A percentile compares a stretch with the other conserved stretches of the same genome.
These are phyloP conservation scores for Caerostris extrusa DNA, from an alignment of 1,140 invertebrate species.

Conservation along the genomic window DNA sequence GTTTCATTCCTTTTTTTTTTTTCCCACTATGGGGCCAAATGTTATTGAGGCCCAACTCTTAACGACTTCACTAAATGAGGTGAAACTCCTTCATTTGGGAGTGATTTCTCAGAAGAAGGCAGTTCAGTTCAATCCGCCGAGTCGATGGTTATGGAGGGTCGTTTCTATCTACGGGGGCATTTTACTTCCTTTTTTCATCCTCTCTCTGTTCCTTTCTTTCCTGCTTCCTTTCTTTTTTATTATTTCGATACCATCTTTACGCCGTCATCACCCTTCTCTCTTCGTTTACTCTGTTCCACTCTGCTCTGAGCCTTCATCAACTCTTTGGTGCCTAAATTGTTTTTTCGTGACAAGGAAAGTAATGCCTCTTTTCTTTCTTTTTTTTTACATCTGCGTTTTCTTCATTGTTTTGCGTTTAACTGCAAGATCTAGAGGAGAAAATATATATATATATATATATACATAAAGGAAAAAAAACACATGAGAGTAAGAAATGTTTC, in stretches of 20 bases:
- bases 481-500: not conserved
- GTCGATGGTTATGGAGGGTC: conserved; percentile 65
- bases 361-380: no score
- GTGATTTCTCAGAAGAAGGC: conserved; percentile 63
- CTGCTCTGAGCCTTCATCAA: conserved; percentile 67
- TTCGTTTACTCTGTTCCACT: conserved; percentile 9
- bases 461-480: not conserved
- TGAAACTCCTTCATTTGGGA: conserved; percentile 74
- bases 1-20: conserved; percentile 38
- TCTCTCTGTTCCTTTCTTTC: not conserved
- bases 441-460: not conserved
- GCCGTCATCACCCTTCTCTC: conserved; percentile 31
- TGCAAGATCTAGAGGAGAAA: not conserved
- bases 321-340: conserved; percentile 52
- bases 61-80: conserved; percentile 76
- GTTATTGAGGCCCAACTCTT: conserved; percentile 64
- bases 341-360: conserved; percentile 58
- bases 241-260: conserved; percentile 29
- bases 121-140: conserved; percentile 30
- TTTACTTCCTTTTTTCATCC: not conserved
- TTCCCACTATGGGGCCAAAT: conserved; percentile 24
- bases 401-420: conserved; percentile 51
- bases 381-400: conserved; percentile 16
- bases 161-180: conserved; percentile 59
- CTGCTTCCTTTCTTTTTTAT: conserved; percentile 1